These are phyloP conservation scores for Morpho deidamia DNA, from an alignment of 2,888 invertebrate species.

Conservation along the genomic window DNA sequence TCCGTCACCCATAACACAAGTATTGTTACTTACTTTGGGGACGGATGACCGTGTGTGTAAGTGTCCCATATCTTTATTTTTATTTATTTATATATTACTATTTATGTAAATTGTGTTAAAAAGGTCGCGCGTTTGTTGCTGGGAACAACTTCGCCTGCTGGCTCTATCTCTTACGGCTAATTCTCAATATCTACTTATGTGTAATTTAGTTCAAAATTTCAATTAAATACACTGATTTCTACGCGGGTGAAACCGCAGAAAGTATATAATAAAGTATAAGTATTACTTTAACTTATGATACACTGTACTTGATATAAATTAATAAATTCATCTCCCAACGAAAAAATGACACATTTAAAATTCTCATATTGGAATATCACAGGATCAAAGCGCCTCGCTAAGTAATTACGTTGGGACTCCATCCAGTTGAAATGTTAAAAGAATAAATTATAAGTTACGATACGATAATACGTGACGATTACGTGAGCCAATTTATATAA, in stretches of 20 bases:
- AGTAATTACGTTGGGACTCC: conserved; percentile 14
- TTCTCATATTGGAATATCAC: conserved; percentile 18
- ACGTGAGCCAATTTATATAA: neutral
- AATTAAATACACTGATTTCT: no score
- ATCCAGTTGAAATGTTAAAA: neutral
- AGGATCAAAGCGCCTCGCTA: conserved; percentile 18
- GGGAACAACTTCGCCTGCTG: no score
- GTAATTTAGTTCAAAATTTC: no score
- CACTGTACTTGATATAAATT: neutral
- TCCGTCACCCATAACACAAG: no score
- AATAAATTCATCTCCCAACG: neutral
- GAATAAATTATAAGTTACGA: neutral
- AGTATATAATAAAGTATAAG: neutral
- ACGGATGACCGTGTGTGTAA: no score
- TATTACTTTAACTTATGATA: neutral
- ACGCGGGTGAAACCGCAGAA: neutral
- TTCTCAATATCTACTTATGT: no score
- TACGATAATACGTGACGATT: neutral
- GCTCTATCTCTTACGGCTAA: no score
- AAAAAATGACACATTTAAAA: conserved; percentile 18
- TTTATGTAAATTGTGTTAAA: no score
- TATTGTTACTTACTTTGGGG: no score
- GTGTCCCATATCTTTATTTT: no score
- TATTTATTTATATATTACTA: no score
- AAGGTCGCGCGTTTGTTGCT: no score